These are phyloP conservation scores for Apolygus lucorum DNA, from an alignment of 1,140 invertebrate genomes.

Conservation along the genomic window DNA sequence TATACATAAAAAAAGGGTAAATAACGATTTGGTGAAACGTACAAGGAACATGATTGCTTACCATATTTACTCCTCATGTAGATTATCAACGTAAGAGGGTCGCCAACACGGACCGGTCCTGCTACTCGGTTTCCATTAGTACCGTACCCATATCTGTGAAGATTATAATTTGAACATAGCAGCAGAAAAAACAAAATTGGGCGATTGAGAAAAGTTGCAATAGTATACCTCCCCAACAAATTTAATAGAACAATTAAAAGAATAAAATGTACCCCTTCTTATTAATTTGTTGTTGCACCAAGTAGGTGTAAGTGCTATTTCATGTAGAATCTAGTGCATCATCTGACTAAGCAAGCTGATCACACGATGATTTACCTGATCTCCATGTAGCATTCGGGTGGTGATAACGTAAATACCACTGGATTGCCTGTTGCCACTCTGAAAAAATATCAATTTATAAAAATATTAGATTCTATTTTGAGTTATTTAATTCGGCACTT, in stretches of 20 bases:
- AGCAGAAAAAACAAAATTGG: not conserved
- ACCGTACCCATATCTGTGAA: constrained; percentile 61
- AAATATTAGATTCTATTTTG: no score
- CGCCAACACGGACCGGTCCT: constrained; percentile 82
- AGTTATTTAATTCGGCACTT: no score
- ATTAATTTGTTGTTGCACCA: not conserved
- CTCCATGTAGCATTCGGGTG: constrained; percentile 92
- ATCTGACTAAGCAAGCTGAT: no score
- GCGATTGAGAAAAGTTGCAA: not conserved
- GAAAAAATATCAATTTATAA: no score
- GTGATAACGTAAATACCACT: constrained; percentile 85
- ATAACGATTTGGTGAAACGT: no score
- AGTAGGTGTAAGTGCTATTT: no score
- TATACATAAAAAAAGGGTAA: no score
- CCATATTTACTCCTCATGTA: constrained; percentile 91
- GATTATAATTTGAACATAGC: not conserved
- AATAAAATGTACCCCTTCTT: not conserved
- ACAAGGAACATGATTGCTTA: constrained; percentile 39
- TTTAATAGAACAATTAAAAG: not conserved
- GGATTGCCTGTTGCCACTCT: constrained; percentile 88
- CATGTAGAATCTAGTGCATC: no score
- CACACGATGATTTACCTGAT: no score
- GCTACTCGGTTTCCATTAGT: constrained; percentile 71
- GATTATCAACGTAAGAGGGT: constrained; percentile 83
- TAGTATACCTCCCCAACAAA: not conserved